These are phyloP conservation scores for Pygoscelis adeliae DNA, from an alignment of 2,113 vertebrate genomes.

Conservation along the genomic window DNA sequence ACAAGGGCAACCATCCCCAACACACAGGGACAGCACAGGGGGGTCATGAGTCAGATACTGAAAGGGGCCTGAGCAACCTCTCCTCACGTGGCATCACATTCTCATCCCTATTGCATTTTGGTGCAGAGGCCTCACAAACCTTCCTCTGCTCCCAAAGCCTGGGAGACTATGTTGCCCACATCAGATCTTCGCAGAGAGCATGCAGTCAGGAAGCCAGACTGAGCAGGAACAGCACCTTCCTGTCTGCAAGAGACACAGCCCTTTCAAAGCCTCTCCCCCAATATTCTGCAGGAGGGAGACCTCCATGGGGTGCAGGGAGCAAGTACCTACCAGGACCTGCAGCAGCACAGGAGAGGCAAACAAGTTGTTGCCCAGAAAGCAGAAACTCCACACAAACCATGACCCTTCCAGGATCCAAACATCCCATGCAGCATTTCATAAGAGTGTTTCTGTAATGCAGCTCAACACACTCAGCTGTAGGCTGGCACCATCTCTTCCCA, in stretches of 20 bases:
- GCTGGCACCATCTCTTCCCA: not conserved
- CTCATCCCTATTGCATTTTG: not conserved
- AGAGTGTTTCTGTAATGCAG: not conserved
- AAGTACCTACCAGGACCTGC: not conserved
- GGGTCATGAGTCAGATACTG: not conserved
- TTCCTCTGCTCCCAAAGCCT: not conserved
- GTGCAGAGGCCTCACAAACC: not conserved
- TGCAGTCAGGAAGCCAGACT: not conserved
- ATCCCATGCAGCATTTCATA: not conserved
- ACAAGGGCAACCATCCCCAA: not conserved
- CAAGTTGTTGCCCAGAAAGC: not conserved
- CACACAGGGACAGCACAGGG: not conserved
- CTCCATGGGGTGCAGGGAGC: not conserved
- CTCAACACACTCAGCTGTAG: not conserved
- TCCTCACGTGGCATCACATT: not conserved
- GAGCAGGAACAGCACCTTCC: not conserved
- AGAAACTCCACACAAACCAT: not conserved
- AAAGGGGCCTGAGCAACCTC: not conserved
- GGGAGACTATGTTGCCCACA: not conserved
- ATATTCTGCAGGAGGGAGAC: not conserved
- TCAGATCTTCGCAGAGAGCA: not conserved
- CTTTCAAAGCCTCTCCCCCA: not conserved
- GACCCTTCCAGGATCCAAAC: not conserved
- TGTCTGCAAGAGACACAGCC: not conserved
- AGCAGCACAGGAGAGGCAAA: not conserved